Percentiles rank a stretch among this genome's conserved stretches.
phyloP scores from a whole-genome alignment of 2,113 vertebrate species.

The Epinephelus fuscoguttatus region DNA sequence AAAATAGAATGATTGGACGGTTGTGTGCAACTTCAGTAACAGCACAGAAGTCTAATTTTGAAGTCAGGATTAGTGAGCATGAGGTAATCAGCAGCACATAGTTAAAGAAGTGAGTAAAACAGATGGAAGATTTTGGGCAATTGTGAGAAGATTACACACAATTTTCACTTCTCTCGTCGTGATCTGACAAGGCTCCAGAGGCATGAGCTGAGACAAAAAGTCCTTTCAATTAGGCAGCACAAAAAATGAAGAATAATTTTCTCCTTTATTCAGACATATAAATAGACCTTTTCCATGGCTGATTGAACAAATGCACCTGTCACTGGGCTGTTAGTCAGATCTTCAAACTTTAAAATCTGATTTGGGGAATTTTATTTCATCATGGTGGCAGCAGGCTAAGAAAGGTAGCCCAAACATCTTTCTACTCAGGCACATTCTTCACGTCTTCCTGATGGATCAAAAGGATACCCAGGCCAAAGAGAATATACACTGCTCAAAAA shows the following conservation, averaged over 20 bases:
- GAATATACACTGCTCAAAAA: too few species aligned
- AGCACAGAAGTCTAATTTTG: background rate
- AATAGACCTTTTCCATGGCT: background rate
- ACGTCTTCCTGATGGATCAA: background rate
- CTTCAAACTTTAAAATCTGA: background rate
- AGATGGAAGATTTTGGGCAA: slow-evolving; percentile 29
- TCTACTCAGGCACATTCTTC: background rate
- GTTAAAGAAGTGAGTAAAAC: background rate
- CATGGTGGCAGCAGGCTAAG: background rate
- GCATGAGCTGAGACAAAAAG: background rate
- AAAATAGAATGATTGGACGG: background rate
- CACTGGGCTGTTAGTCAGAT: background rate
- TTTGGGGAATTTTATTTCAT: background rate
- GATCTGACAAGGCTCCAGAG: background rate
- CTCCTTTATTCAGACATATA: background rate
- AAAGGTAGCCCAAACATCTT: background rate
- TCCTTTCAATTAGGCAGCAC: background rate
- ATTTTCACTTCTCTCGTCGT: background rate
- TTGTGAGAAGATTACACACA: slow-evolving; percentile 23
- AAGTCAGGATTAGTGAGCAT: background rate
- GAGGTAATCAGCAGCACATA: background rate
- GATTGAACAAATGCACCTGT: background rate
- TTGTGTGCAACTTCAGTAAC: background rate
- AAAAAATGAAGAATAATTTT: background rate
- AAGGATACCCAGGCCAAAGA: too few species aligned